These are phyloP conservation scores for Drosophila tristis DNA, from an alignment of 1,140 invertebrate genomes.

Conservation along the genomic window DNA sequence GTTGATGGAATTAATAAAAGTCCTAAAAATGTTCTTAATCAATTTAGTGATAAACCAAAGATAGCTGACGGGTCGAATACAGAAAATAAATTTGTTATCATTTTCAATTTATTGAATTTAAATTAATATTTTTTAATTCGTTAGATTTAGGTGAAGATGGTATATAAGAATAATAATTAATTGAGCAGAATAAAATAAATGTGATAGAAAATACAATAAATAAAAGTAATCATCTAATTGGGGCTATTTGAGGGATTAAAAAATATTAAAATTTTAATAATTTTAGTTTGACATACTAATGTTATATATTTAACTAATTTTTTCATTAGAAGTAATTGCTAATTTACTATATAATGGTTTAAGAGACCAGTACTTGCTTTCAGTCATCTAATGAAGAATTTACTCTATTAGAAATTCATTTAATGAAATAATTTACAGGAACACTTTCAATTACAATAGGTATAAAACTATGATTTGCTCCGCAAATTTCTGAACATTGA, in stretches of 20 bases:
- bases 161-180: no score
- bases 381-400: constrained; percentile 87
- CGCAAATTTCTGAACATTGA: constrained; percentile 93
- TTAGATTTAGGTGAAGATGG: no score
- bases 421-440: constrained; percentile 85
- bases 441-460: constrained; percentile 88
- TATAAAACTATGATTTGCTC: constrained; percentile 91
- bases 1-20: constrained; percentile 84
- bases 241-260: constrained; percentile 86
- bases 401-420: constrained; percentile 85
- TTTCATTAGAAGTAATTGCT: constrained; percentile 86
- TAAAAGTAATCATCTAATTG: constrained; percentile 85
- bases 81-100: constrained; percentile 86
- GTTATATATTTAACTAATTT: constrained; percentile 85
- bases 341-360: constrained; percentile 85
- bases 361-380: constrained; percentile 87
- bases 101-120: constrained; percentile 83
- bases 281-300: constrained; percentile 86
- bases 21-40: constrained; percentile 64
- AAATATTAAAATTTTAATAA: constrained; percentile 85
- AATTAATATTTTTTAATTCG: no score
- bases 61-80: constrained; percentile 85
- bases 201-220: constrained; percentile 83
- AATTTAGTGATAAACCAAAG: constrained; percentile 49
- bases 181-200: no score